These are phyloP conservation scores for Osmoderma eremita DNA, from an alignment of 2,888 invertebrate species.

Conservation along the genomic window DNA sequence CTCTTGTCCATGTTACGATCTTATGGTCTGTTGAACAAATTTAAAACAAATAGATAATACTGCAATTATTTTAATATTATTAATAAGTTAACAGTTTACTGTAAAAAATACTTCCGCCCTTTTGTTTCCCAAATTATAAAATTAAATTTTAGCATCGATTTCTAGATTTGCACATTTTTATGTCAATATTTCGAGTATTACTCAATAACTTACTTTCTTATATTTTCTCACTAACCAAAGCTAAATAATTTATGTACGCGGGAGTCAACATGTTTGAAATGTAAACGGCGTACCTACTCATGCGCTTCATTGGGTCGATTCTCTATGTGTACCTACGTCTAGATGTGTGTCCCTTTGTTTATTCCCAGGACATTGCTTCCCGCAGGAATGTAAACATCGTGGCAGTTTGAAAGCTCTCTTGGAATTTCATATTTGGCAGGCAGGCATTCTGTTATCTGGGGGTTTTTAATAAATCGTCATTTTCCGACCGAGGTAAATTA, in stretches of 20 bases:
- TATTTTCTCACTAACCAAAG: no score
- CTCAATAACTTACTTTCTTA: no score
- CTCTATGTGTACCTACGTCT: not conserved
- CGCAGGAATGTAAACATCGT: conserved; percentile 12
- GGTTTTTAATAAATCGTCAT: conserved; percentile 12
- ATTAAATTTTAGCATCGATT: no score
- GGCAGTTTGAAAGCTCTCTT: conserved; percentile 4
- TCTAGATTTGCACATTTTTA: no score
- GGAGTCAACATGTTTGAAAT: conserved; percentile 1
- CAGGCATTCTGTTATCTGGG: not conserved
- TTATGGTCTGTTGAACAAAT: no score
- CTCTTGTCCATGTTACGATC: no score
- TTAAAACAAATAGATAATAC: no score
- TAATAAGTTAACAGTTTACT: no score
- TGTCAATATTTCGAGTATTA: no score
- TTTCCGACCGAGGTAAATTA: not conserved
- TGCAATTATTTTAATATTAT: no score
- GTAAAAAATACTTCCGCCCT: no score
- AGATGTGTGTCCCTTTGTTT: conserved; percentile 1
- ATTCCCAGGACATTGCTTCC: conserved; percentile 4
- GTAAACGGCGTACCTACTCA: not conserved
- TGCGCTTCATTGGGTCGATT: not conserved
- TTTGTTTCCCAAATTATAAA: no score
- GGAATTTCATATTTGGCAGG: conserved; percentile 21
- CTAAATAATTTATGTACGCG: not conserved